Evolutionary conservation across 2,888 invertebrate genomes (phyloP).

Genomic region (Galerucella nymphaeae): DNA sequence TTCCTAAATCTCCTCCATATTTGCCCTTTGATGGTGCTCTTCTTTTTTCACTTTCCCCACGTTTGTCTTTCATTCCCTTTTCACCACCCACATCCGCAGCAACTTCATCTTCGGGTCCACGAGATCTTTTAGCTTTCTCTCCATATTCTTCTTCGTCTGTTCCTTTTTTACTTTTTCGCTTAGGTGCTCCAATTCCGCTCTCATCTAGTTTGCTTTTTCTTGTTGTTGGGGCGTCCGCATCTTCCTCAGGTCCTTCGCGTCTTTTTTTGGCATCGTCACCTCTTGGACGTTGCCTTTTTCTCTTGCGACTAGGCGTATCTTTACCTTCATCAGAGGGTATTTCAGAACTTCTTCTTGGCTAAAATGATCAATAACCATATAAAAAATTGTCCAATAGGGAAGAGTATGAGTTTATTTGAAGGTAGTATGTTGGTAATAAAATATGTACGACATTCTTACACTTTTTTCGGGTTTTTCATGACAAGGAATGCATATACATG

Average conservation of each 20-base stretch:
- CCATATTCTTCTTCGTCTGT: not conserved
- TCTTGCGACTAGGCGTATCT: not conserved
- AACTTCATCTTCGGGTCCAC: too few relatives aligned
- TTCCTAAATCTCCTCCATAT: not conserved
- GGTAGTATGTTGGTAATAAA: not conserved
- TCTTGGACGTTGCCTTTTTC: not conserved
- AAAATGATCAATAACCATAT: not conserved
- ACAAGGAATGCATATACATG: not conserved
- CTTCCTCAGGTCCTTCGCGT: not conserved
- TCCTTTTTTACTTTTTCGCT: not conserved
- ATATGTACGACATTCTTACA: not conserved
- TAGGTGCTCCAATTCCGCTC: not conserved
- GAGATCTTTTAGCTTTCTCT: too few relatives aligned
- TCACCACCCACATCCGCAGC: too few relatives aligned
- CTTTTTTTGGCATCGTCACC: not conserved
- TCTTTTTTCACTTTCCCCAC: not conserved
- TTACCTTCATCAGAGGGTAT: not conserved
- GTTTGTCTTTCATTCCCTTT: not conserved
- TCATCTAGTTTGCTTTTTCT: not conserved
- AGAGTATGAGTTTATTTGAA: too few relatives aligned
- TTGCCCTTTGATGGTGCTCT: not conserved
- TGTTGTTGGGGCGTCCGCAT: not conserved
- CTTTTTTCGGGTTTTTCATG: not conserved
- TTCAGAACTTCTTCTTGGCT: not conserved
- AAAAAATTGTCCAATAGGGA: too few relatives aligned